Conservation (phyloP, 2,797 vertebrate genomes). For the Potorous gilbertii region DNA sequence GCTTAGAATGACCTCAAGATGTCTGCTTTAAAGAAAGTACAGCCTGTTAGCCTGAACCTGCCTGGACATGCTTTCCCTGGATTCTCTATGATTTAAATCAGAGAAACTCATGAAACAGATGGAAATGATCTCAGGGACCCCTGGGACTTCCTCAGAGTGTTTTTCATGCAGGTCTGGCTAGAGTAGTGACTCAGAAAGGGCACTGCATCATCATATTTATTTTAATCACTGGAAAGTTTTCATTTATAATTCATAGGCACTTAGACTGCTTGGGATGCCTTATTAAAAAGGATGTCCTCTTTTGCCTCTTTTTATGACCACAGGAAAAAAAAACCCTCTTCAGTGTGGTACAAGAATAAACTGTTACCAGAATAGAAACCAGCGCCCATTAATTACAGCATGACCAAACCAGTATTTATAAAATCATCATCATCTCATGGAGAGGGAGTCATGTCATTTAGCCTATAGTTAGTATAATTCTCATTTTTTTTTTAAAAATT, state of each 20-base stretch:
- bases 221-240: slow-evolving; percentile 78
- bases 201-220: slow-evolving; percentile 64
- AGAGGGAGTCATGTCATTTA: slow-evolving; percentile 59
- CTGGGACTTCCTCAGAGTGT: slow-evolving; percentile 40
- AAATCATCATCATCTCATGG: slow-evolving; percentile 53
- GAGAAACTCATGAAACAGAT: slow-evolving; percentile 28
- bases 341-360: slow-evolving; percentile 70
- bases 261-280: slow-evolving; percentile 59
- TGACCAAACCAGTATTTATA: slow-evolving; percentile 64
- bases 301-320: slow-evolving; percentile 64
- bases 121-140: slow-evolving; percentile 50
- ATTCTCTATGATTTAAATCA: slow-evolving; percentile 25
- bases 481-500: slow-evolving; percentile 27
- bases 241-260: slow-evolving; percentile 76
- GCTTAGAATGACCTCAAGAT: neutral
- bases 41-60: slow-evolving; percentile 3
- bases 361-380: slow-evolving; percentile 71
- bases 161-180: neutral
- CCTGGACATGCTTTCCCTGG: neutral
- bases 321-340: slow-evolving; percentile 68
- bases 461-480: slow-evolving; percentile 48
- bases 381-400: slow-evolving; percentile 59
- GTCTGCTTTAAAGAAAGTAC: neutral
- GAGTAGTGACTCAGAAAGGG: slow-evolving; percentile 41
- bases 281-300: slow-evolving; percentile 66